Evolutionary conservation across 2,888 invertebrate genomes (phyloP).

Genomic region (Agrotis puta): DNA sequence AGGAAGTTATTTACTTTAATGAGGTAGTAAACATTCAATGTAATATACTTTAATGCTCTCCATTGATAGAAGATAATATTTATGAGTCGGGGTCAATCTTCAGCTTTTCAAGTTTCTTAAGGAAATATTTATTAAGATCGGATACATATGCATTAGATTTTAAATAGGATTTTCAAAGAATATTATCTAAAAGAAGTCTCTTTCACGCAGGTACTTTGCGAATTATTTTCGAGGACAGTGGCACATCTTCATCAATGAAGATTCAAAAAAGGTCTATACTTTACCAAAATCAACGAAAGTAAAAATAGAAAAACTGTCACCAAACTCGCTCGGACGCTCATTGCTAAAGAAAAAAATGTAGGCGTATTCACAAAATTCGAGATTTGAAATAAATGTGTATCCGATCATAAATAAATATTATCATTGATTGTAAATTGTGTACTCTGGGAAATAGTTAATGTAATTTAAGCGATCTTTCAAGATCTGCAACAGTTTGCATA

Average conservation of each 20-base stretch:
- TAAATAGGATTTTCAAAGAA: background rate
- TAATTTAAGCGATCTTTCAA: slow-evolving; percentile 48
- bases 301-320: slow-evolving; percentile 1
- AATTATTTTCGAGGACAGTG: slow-evolving; percentile 8
- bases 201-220: slow-evolving; percentile 7
- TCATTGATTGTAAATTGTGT: slow-evolving; percentile 54
- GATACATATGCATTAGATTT: slow-evolving; percentile 30
- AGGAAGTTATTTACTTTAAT: slow-evolving; percentile 16
- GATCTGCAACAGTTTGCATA: slow-evolving; percentile 49
- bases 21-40: slow-evolving; percentile 9
- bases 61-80: slow-evolving; percentile 19
- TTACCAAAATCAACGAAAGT: background rate
- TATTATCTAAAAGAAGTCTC: background rate
- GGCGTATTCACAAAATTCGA: slow-evolving; percentile 32
- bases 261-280: background rate
- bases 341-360: slow-evolving; percentile 43
- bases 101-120: slow-evolving; percentile 54
- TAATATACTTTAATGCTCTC: slow-evolving; percentile 2
- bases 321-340: background rate
- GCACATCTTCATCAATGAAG: slow-evolving; percentile 10
- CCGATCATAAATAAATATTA: slow-evolving; percentile 45
- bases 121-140: slow-evolving; percentile 41
- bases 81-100: slow-evolving; percentile 42
- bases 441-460: slow-evolving; percentile 59
- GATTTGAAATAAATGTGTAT: background rate